A percentile compares a stretch with the other conserved stretches of the same genome.
Evolutionary conservation across 2,888 invertebrate species (phyloP).

Genomic region (Pristionchus japonicus): DNA sequence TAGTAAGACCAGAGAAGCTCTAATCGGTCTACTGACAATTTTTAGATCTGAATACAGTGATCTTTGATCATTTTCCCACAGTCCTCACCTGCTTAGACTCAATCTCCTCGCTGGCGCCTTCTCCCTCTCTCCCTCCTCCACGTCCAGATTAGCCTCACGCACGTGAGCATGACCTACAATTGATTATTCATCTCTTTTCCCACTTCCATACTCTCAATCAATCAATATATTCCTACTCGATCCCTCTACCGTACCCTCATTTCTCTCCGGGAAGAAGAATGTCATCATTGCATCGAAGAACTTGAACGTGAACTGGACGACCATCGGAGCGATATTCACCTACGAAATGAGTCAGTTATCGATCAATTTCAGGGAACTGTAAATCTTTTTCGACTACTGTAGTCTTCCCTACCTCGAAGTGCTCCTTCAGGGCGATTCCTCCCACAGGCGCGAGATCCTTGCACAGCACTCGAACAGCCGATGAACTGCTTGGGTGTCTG

Average conservation of each 20-base stretch:
- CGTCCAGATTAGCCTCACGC: conserved; percentile 48
- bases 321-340: conserved; percentile 78
- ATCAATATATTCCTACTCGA: too few species aligned
- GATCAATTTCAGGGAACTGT: too few species aligned
- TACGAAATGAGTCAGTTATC: too few species aligned
- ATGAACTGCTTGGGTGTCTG: conserved; percentile 82
- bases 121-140: conserved; percentile 43
- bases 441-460: conserved; percentile 91
- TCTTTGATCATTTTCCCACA: neutral
- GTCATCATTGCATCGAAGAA: conserved; percentile 88
- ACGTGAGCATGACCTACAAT: conserved; percentile 5
- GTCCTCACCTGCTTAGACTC: conserved; percentile 4
- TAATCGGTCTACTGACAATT: neutral
- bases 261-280: conserved; percentile 87
- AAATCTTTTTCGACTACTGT: too few species aligned
- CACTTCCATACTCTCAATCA: too few species aligned
- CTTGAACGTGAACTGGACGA: conserved; percentile 77
- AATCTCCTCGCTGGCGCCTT: conserved; percentile 37
- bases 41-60: neutral
- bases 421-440: conserved; percentile 98
- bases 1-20: too few species aligned
- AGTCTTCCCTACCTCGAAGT: conserved; percentile 98
- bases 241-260: conserved; percentile 76
- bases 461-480: conserved; percentile 93
- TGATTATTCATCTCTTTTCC: neutral